Conservation (phyloP, 2,797 vertebrate species). For the Phrynocephalus vlangalii region DNA sequence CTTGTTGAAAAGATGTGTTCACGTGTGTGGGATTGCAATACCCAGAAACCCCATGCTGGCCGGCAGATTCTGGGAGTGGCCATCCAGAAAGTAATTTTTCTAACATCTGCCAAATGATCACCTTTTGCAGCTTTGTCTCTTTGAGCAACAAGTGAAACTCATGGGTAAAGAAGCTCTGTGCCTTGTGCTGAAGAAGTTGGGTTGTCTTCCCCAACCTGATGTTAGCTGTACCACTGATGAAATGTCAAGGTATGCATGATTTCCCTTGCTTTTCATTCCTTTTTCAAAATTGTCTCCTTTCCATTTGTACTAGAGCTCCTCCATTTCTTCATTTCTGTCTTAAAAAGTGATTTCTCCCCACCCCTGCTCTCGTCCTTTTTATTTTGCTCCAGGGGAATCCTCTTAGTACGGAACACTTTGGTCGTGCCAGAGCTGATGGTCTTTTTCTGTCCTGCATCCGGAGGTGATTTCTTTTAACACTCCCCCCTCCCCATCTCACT, state of each 20-base stretch:
- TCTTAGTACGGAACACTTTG: slow-evolving; percentile 45
- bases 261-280: slow-evolving; percentile 46
- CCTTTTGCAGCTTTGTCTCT: slow-evolving; percentile 49
- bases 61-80: background rate
- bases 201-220: background rate
- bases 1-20: too few relatives aligned
- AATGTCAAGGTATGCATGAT: slow-evolving; percentile 24
- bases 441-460: slow-evolving; percentile 53
- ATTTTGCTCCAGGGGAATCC: slow-evolving; percentile 54
- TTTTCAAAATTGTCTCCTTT: slow-evolving; percentile 54
- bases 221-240: slow-evolving; percentile 40
- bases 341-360: slow-evolving; percentile 48
- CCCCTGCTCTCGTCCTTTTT: slow-evolving; percentile 34
- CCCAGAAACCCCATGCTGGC: background rate
- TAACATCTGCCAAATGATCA: slow-evolving; percentile 39
- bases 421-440: slow-evolving; percentile 52
- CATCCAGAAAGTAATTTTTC: background rate
- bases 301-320: slow-evolving; percentile 36
- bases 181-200: slow-evolving; percentile 25
- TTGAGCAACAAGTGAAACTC: slow-evolving; percentile 52
- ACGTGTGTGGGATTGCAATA: too few relatives aligned
- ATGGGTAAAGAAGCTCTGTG: slow-evolving; percentile 21
- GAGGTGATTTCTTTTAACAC: slow-evolving; percentile 47
- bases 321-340: slow-evolving; percentile 9
- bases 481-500: slow-evolving; percentile 44